Conservation (phyloP, 2,888 invertebrate genomes). For the Thera britannica region DNA sequence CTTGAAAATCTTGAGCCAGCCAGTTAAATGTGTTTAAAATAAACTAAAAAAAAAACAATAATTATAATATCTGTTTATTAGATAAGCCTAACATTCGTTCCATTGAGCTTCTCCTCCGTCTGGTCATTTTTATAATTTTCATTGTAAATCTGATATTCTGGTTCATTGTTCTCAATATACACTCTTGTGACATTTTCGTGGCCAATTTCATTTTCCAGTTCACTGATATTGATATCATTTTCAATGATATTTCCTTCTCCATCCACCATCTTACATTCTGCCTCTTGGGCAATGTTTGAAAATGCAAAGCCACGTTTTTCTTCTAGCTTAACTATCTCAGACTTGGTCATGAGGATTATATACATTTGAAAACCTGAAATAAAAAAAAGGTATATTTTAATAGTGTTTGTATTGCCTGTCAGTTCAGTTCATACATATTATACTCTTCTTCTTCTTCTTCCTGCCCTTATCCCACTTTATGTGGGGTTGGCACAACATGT, state of each 20-base stretch:
- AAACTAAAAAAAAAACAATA: no score
- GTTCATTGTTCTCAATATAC: not conserved
- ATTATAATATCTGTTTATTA: not conserved
- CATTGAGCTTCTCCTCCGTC: not conserved
- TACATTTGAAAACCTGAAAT: constrained; percentile 15
- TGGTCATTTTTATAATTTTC: not conserved
- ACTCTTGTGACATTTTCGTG: not conserved
- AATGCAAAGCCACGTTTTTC: not conserved
- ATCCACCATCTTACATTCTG: not conserved
- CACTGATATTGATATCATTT: not conserved
- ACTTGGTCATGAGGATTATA: constrained; percentile 20
- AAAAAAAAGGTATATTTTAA: not conserved
- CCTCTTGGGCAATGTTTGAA: not conserved
- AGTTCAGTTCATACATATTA: no score
- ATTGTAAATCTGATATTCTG: not conserved
- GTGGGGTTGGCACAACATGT: no score
- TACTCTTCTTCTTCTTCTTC: no score
- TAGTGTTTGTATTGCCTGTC: no score
- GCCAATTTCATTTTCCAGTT: not conserved
- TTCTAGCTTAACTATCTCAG: not conserved
- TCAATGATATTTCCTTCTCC: not conserved
- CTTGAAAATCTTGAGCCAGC: no score
- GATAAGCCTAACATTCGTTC: not conserved
- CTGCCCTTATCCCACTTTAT: no score
- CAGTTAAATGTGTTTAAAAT: no score